These are phyloP conservation scores for Odontesthes bonariensis DNA, from an alignment of 2,113 vertebrate species.

Conservation along the genomic window DNA sequence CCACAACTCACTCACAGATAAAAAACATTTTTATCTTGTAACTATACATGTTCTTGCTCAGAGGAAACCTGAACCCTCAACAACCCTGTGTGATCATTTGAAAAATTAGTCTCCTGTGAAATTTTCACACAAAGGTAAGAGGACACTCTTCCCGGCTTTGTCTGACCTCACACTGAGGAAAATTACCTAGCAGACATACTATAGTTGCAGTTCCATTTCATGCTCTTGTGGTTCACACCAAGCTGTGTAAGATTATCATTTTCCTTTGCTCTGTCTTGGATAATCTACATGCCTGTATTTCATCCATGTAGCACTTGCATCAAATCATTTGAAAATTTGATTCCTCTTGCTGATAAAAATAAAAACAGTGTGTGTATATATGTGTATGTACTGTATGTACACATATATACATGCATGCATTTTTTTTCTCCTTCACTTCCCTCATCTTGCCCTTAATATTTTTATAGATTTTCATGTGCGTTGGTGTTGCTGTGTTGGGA, in stretches of 20 bases:
- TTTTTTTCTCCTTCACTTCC: too few relatives aligned
- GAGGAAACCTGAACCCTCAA: not conserved
- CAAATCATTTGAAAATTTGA: not conserved
- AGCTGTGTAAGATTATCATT: constrained; percentile 25
- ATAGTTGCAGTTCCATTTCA: constrained; percentile 39
- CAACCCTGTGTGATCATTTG: constrained; percentile 4
- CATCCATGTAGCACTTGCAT: not conserved
- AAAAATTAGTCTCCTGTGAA: constrained; percentile 18
- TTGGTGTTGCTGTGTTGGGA: too few relatives aligned
- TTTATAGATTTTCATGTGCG: too few relatives aligned
- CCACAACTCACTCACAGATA: not conserved
- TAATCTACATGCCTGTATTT: not conserved
- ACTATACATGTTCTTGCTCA: not conserved
- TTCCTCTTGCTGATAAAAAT: too few relatives aligned
- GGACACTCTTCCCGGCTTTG: constrained; percentile 24
- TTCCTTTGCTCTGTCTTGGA: constrained; percentile 22
- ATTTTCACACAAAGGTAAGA: constrained; percentile 21
- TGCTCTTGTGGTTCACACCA: constrained; percentile 27
- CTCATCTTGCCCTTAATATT: too few relatives aligned
- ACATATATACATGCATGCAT: too few relatives aligned
- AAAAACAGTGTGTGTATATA: too few relatives aligned
- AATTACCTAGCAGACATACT: constrained; percentile 39
- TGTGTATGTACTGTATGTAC: too few relatives aligned
- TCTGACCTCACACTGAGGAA: constrained; percentile 21
- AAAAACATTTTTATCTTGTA: not conserved